Percentiles rank a stretch among this genome's conserved stretches.
Evolutionary conservation across 1,140 invertebrate genomes (phyloP).

Genomic region (Copidosoma floridanum): DNA sequence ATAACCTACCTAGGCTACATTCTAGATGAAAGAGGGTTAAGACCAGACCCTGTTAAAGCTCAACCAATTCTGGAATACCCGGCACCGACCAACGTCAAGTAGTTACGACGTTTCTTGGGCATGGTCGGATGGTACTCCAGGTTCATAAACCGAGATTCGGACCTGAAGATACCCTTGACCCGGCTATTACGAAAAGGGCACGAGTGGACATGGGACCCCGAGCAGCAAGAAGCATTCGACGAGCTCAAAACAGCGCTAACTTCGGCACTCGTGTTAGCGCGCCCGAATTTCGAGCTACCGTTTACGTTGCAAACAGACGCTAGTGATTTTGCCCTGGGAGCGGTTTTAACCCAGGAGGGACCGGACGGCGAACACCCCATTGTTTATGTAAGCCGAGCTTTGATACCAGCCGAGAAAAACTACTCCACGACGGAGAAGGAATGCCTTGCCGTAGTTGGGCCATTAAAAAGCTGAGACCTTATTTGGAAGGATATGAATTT

Average conservation of each 20-base stretch:
- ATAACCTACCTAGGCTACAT: constrained; percentile 12
- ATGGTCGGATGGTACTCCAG: constrained; percentile 3
- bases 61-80: not conserved
- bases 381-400: not conserved
- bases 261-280: too few species aligned
- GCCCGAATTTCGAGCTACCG: constrained; percentile 14
- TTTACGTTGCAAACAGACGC: constrained; percentile 11
- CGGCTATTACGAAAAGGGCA: not conserved
- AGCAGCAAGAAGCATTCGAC: not conserved
- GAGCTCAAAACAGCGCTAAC: not conserved
- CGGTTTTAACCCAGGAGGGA: constrained; percentile 34
- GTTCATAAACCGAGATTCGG: not conserved
- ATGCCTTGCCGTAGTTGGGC: not conserved
- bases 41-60: not conserved
- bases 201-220: not conserved
- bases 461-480: not conserved
- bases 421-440: not conserved
- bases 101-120: constrained; percentile 16
- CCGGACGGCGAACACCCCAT: not conserved
- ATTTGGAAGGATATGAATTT: not conserved
- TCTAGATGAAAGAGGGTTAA: not conserved
- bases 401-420: not conserved
- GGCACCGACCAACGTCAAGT: not conserved
- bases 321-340: constrained; percentile 30
- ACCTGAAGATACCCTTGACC: not conserved